Evolutionary conservation across 35 echinoderm and acorn worm genomes (phyloP).

Genomic region (Eucidaris tribuloides): DNA sequence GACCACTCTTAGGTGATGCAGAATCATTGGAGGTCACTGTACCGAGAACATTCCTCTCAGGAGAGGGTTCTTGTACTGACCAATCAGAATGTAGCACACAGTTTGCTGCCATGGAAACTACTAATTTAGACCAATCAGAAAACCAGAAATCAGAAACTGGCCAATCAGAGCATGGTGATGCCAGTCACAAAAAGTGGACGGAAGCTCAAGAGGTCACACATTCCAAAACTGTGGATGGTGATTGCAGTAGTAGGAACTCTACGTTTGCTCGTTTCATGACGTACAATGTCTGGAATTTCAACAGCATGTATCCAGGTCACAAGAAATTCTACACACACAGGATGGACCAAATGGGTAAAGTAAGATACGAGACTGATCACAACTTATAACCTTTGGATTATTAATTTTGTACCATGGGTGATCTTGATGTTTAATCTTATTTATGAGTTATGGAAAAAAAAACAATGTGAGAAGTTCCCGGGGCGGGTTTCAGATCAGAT

Average conservation of each 20-base stretch:
- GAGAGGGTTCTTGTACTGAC: not conserved
- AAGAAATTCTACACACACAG: not conserved
- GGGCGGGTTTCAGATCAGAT: no score
- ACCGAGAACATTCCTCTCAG: not conserved
- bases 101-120: not conserved
- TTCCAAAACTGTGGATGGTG: no score
- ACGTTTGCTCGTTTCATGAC: not conserved
- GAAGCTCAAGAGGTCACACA: not conserved
- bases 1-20: no score
- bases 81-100: not conserved
- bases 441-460: no score
- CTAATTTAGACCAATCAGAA: not conserved
- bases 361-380: not conserved
- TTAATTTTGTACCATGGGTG: no score
- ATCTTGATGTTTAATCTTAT: no score
- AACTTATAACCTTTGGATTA: no score
- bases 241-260: no score
- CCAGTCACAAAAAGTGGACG: not conserved
- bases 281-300: slow-evolving; percentile 46
- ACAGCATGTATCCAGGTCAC: not conserved
- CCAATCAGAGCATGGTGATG: not conserved
- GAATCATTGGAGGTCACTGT: not conserved
- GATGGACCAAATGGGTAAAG: not conserved
- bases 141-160: not conserved
- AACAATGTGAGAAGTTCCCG: no score